Percentiles rank a stretch among this genome's conserved stretches.
Conservation (phyloP, 1,140 invertebrate species). For the Drosophila suzukii region DNA sequence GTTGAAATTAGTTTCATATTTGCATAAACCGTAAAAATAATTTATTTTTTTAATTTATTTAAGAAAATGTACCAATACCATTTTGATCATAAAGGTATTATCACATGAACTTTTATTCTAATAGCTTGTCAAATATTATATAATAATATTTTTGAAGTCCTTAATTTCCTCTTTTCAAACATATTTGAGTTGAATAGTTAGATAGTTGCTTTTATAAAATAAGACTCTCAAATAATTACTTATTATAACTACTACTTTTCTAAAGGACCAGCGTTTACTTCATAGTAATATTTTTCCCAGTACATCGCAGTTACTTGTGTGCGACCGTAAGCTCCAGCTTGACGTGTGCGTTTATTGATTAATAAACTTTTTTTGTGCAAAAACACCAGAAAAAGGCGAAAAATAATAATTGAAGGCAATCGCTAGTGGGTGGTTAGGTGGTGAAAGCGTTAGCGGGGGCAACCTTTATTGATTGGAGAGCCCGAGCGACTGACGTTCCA, state of each 20-base stretch:
- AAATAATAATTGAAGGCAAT: constrained; percentile 50
- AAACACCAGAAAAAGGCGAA: constrained; percentile 51
- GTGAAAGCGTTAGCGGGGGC: constrained; percentile 18
- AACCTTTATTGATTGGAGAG: constrained; percentile 68
- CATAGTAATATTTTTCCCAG: not conserved
- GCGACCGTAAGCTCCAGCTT: constrained; percentile 46
- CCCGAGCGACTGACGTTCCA: constrained; percentile 25
- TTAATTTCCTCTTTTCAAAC: no score
- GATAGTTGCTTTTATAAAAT: no score
- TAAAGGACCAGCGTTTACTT: no score
- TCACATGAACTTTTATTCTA: not conserved
- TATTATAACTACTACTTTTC: no score
- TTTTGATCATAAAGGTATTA: not conserved
- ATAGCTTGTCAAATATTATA: not conserved
- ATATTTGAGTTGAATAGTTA: no score
- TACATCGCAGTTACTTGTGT: constrained; percentile 18
- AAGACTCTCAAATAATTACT: no score
- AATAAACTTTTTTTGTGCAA: constrained; percentile 64
- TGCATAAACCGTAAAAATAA: no score
- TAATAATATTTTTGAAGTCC: not conserved
- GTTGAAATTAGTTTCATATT: no score
- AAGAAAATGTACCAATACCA: not conserved
- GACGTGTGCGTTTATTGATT: constrained; percentile 77
- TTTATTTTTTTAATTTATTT: no score
- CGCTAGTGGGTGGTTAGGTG: constrained; percentile 2